Conservation (phyloP, 2,797 vertebrate genomes). For the Notamacropus eugenii region DNA sequence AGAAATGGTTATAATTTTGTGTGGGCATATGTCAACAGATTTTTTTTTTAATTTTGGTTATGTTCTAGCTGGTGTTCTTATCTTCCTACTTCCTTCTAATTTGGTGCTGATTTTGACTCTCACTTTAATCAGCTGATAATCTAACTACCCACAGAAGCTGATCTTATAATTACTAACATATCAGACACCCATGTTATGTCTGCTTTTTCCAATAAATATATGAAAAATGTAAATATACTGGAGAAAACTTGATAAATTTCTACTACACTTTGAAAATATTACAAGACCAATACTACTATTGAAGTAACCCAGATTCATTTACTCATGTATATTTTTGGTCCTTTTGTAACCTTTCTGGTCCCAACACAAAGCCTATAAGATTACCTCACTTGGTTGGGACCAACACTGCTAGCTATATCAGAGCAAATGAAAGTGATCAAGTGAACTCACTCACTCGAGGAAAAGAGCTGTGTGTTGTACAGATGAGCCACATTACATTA, state of each 20-base stretch:
- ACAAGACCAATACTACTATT: not conserved
- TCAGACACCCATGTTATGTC: not conserved
- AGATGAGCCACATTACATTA: not conserved
- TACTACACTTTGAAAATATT: not conserved
- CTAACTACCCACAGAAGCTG: not conserved
- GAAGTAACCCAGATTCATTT: not conserved
- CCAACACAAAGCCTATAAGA: not conserved
- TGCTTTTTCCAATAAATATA: not conserved
- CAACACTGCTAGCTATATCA: not conserved
- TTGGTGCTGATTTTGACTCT: not conserved
- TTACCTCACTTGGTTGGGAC: not conserved
- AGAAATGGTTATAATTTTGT: not conserved
- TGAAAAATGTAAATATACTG: not conserved
- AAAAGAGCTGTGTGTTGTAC: not conserved
- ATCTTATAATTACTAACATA: not conserved
- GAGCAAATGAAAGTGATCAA: not conserved
- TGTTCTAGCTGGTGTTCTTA: not conserved
- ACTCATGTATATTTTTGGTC: not conserved
- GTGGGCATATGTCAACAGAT: not conserved
- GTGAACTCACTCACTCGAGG: not conserved
- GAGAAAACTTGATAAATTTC: not conserved
- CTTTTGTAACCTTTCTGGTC: not conserved
- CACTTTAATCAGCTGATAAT: not conserved
- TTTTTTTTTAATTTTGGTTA: not conserved
- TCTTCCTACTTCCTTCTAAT: not conserved